phyloP scores from a whole-genome alignment of 2,888 invertebrate species.

The Limnephilus lunatus region DNA sequence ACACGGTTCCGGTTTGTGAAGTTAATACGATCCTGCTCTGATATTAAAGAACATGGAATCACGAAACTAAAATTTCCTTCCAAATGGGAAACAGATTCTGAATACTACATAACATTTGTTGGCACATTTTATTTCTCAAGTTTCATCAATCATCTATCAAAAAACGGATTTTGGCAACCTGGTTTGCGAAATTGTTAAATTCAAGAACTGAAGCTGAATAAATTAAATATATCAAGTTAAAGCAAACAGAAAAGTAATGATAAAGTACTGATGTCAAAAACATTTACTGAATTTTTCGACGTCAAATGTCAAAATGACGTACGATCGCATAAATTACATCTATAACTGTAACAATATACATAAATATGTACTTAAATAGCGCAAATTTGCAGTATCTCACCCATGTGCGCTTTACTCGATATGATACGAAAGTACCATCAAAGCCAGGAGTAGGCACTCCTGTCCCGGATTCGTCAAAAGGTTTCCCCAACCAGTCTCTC shows the following conservation, averaged over 20 bases:
- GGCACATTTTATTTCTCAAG: background rate
- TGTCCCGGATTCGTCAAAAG: too few species aligned
- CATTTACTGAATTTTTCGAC: background rate
- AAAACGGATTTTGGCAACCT: background rate
- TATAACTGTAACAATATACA: background rate
- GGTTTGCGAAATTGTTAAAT: background rate
- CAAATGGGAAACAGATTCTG: background rate
- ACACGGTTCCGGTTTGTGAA: background rate
- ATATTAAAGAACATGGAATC: background rate
- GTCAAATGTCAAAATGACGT: background rate
- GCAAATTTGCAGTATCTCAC: background rate
- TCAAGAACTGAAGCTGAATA: background rate
- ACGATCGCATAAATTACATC: background rate
- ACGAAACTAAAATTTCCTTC: background rate
- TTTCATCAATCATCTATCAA: background rate
- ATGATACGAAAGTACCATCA: too few species aligned
- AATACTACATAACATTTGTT: background rate
- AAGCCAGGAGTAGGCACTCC: too few species aligned
- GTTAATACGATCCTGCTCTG: background rate
- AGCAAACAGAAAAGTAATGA: background rate
- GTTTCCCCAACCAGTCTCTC: too few species aligned
- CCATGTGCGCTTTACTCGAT: too few species aligned
- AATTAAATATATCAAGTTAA: background rate
- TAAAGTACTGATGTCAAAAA: background rate
- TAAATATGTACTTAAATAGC: background rate